Evolutionary conservation across 2,797 vertebrate genomes (phyloP).

Genomic region (Acipenser transmontanus): DNA sequence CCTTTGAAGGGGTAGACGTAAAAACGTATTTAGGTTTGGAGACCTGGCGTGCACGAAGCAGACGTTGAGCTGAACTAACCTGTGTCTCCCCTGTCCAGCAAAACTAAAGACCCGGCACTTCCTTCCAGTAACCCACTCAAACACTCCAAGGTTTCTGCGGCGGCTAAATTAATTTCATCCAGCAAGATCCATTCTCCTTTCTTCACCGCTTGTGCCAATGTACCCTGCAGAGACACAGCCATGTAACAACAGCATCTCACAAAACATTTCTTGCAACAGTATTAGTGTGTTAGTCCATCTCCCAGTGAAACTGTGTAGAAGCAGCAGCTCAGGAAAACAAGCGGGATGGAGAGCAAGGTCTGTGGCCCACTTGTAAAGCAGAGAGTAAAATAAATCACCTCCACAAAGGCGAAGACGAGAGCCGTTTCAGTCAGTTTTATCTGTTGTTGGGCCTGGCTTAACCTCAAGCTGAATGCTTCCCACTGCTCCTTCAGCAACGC

Average conservation of each 20-base stretch:
- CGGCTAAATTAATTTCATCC: constrained; percentile 94
- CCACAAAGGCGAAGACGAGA: constrained; percentile 90
- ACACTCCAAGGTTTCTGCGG: constrained; percentile 91
- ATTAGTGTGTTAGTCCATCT: too few species aligned
- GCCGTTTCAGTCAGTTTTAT: constrained; percentile 85
- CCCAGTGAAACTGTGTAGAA: not conserved
- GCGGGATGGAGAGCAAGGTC: not conserved
- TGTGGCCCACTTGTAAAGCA: not conserved
- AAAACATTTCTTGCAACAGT: too few species aligned
- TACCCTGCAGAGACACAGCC: constrained; percentile 60
- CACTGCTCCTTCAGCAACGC: constrained; percentile 73
- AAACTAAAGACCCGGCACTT: constrained; percentile 75
- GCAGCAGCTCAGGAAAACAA: not conserved
- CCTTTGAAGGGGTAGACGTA: too few species aligned
- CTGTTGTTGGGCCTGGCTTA: constrained; percentile 87
- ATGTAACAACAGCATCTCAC: too few species aligned
- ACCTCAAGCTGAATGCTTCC: constrained; percentile 77
- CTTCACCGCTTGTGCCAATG: constrained; percentile 84
- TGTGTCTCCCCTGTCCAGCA: constrained; percentile 90
- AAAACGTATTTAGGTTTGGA: too few species aligned
- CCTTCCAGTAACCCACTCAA: constrained; percentile 91
- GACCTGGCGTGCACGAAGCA: too few species aligned
- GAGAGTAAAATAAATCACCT: constrained; percentile 57
- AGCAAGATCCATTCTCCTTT: constrained; percentile 93
- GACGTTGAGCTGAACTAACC: constrained; percentile 50